phyloP scores from a whole-genome alignment of 2,888 invertebrate species.

The Griposia aprilina region DNA sequence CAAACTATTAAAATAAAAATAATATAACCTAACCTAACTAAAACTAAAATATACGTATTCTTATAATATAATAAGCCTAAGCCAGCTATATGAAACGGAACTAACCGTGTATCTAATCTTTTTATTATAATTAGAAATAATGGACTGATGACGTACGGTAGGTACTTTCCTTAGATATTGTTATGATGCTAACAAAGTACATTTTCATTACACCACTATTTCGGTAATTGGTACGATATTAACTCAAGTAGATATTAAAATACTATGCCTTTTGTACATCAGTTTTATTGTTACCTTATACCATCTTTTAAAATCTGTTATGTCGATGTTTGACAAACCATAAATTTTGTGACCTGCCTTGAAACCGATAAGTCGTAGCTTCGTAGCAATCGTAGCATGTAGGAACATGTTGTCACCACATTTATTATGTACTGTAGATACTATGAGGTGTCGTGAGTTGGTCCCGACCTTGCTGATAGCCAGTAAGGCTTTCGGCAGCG shows the following conservation, averaged over 20 bases:
- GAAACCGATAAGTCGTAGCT: not conserved
- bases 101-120: not conserved
- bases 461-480: no score
- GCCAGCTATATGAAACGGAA: not conserved
- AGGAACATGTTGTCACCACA: not conserved
- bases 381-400: not conserved
- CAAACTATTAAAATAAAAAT: no score
- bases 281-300: no score
- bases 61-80: not conserved
- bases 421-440: not conserved
- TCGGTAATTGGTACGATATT: not conserved
- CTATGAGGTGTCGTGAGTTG: no score
- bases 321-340: not conserved
- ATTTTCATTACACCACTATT: not conserved
- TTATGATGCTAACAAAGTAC: no score
- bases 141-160: not conserved
- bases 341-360: not conserved
- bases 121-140: not conserved
- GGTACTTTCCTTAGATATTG: not conserved
- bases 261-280: not conserved
- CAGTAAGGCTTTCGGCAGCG: no score
- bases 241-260: not conserved
- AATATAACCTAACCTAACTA: no score
- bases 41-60: no score
- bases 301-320: not conserved